phyloP scores from a whole-genome alignment of 2,113 vertebrate genomes.

The Oryzias javanicus region DNA sequence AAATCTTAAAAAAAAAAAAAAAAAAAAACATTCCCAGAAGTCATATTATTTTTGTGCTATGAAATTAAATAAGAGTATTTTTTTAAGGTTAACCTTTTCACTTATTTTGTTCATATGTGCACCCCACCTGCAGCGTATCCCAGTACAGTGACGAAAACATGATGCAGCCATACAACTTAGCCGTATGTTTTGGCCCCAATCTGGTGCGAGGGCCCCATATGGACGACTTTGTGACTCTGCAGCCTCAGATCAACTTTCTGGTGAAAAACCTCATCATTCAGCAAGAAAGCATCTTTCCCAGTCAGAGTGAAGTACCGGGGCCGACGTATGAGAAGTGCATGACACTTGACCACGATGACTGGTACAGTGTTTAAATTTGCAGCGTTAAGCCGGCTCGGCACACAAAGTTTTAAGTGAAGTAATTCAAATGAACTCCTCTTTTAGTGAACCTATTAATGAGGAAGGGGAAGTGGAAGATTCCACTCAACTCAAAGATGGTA shows the following conservation, averaged over 20 bases:
- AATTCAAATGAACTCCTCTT: background rate
- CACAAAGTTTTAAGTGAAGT: background rate
- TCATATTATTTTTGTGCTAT: too few species aligned
- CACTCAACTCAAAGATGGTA: constrained; percentile 58
- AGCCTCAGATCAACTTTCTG: constrained; percentile 83
- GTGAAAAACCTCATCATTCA: constrained; percentile 84
- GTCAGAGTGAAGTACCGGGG: constrained; percentile 67
- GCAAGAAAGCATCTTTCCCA: constrained; percentile 80
- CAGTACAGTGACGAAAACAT: constrained; percentile 90
- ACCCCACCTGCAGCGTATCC: constrained; percentile 70
- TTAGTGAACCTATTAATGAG: constrained; percentile 72
- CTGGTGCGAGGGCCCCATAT: constrained; percentile 73
- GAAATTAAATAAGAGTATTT: background rate
- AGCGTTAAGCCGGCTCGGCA: background rate
- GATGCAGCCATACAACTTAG: constrained; percentile 89
- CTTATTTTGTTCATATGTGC: background rate
- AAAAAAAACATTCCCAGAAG: too few species aligned
- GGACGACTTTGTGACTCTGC: constrained; percentile 80
- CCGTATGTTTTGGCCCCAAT: constrained; percentile 87
- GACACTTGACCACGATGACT: constrained; percentile 74
- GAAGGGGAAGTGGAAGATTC: constrained; percentile 67
- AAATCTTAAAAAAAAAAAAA: too few species aligned
- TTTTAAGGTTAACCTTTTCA: background rate
- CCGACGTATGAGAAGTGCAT: constrained; percentile 83
- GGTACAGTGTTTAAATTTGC: constrained; percentile 35